Percentiles rank a stretch among this genome's conserved stretches.
phyloP scores from a whole-genome alignment of 2,113 vertebrate species.

The Nansenia antarctica region DNA sequence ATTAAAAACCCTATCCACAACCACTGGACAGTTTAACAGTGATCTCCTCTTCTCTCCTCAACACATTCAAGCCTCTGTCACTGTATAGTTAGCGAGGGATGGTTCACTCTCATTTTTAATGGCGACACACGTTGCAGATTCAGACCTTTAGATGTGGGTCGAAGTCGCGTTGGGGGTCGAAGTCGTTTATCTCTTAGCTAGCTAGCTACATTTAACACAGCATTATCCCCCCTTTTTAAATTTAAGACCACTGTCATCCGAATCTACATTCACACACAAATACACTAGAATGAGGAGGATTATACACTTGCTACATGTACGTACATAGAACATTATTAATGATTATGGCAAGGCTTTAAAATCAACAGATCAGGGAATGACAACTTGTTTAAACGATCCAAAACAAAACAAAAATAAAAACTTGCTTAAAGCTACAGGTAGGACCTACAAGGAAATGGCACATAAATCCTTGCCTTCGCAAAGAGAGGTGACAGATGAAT shows the following conservation, averaged over 20 bases:
- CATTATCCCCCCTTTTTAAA: constrained; percentile 22
- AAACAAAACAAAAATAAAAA: constrained; percentile 10
- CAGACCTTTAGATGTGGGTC: constrained; percentile 13
- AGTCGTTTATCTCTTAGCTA: background rate
- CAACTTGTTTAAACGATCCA: constrained; percentile 18
- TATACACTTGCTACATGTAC: constrained; percentile 62
- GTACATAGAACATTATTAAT: constrained; percentile 45
- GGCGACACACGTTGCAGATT: background rate
- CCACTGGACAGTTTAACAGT: background rate
- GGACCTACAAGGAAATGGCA: constrained; percentile 31
- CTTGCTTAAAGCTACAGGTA: constrained; percentile 56
- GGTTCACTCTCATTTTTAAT: background rate
- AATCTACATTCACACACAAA: constrained; percentile 6
- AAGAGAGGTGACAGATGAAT: constrained; percentile 28
- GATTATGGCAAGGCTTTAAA: constrained; percentile 38
- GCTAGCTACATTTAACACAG: constrained; percentile 27
- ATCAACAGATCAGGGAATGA: constrained; percentile 32
- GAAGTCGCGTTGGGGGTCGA: constrained; percentile 22
- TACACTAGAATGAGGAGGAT: constrained; percentile 45
- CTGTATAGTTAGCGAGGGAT: background rate
- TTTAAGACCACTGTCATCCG: constrained; percentile 28
- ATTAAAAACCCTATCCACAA: background rate
- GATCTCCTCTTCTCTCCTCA: background rate
- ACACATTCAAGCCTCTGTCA: background rate
- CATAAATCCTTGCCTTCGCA: constrained; percentile 38